phyloP scores from a whole-genome alignment of 2,797 vertebrate genomes.

The Mormyrops attenuatus region DNA sequence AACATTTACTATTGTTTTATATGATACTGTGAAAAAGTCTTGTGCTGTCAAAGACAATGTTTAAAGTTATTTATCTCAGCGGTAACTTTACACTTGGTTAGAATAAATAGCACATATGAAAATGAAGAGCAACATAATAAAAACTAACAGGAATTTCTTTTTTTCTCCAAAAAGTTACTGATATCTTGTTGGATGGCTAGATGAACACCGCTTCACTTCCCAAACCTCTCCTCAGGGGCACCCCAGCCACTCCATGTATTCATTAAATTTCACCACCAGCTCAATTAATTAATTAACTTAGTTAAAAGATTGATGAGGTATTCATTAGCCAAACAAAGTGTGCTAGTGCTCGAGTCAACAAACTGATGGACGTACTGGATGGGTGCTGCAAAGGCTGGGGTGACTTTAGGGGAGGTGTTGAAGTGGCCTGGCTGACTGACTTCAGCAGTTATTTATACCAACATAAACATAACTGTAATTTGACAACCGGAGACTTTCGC shows the following conservation, averaged over 20 bases:
- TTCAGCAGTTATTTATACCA: background rate
- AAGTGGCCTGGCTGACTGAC: background rate
- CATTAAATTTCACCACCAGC: background rate
- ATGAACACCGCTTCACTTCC: background rate
- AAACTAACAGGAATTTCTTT: background rate
- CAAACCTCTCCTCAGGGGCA: background rate
- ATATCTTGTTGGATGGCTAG: background rate
- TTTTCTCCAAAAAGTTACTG: background rate
- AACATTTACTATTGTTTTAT: background rate
- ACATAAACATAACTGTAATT: background rate
- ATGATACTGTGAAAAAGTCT: background rate
- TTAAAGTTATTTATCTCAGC: background rate
- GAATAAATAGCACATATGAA: background rate
- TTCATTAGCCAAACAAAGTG: background rate
- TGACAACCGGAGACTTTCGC: background rate
- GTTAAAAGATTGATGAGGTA: background rate
- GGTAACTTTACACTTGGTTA: background rate
- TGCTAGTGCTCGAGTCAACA: background rate
- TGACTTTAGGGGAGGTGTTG: background rate
- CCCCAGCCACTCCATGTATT: background rate
- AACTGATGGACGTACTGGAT: background rate
- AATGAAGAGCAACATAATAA: background rate
- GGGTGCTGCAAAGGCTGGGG: background rate
- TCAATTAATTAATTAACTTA: background rate
- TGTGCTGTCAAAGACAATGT: background rate